Base-by-base conservation (phyloP, 2,797 vertebrate genomes). In the Poeciliopsis infans region DNA sequence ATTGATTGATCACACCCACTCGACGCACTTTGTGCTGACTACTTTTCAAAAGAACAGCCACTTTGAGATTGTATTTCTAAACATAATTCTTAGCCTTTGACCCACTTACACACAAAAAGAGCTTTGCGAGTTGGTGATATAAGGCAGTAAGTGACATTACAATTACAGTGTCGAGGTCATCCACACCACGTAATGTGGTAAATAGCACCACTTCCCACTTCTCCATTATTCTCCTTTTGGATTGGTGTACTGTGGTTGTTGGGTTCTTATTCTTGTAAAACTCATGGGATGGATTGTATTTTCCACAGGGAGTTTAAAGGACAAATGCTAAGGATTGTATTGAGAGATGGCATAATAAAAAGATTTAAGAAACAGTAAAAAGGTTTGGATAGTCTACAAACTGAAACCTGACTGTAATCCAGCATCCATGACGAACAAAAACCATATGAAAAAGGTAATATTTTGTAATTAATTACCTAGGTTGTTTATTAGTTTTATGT, bases 1-100 rank as follows among this genome's bases (percentile, higher is more conserved):
- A 59, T 33, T 73, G 5, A 28, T 74, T 77, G 61, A 59, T 81
- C 87, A 84, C 72, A 55, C 84, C 79, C 16, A 36, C 33, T 75
- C 45, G 78, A 45, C 80, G 57, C 53, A 61, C 79, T 72, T 83
- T 77, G 28, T 33, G 6, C 41, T 11, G 57, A 74, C 51, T 73
- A 20, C 72, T 84, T 79, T 79, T 46, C 75, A 13, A 66, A 57
- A 2, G 20, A 20, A 72, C 23, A 61, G 57, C 31, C 75, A 16
- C 41, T 64, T 39, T 77, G 12, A 71, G 12, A 41, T 11, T 36
- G 16, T 76, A 23, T 64, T n/a, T 23, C 33, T 25, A 16, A 53
- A 39, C 45, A 25, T n/a, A 66, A 75, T 68, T 70, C 79, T 73
- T 13, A 77, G 16, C 41, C 71, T 45, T 64, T 66, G 70, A 74